phyloP scores from a whole-genome alignment of 1,140 invertebrate genomes.

The Reticulitermes speratus region DNA sequence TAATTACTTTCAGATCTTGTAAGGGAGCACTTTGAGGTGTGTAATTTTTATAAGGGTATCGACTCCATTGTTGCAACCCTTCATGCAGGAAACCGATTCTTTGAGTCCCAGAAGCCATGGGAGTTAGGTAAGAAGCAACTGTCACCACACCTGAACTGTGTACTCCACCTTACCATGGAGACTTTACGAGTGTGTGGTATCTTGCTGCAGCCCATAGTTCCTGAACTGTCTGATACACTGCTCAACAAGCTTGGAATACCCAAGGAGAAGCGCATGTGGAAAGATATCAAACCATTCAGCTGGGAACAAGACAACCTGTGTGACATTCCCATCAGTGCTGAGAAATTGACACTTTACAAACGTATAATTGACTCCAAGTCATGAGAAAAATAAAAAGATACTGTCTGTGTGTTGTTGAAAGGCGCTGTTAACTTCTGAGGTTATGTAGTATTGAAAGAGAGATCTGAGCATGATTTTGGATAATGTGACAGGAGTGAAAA shows the following conservation, averaged over 20 bases:
- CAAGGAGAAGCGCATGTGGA: conserved; percentile 53
- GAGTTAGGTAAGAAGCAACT: conserved; percentile 61
- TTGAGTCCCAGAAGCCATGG: conserved; percentile 87
- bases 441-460: no score
- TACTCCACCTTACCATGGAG: conserved; percentile 83
- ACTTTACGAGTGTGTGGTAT: conserved; percentile 74
- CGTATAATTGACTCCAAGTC: conserved; percentile 37
- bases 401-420: no score
- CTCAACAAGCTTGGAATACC: conserved; percentile 66
- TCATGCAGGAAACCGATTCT: conserved; percentile 79
- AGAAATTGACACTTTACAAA: conserved; percentile 44
- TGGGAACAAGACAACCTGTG: conserved; percentile 8
- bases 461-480: no score
- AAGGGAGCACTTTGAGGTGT: conserved; percentile 66
- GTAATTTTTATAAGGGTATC: conserved; percentile 81
- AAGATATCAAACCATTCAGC: conserved; percentile 46
- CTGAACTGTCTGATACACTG: conserved; percentile 62
- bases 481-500: no score
- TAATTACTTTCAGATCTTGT: conserved; percentile 52
- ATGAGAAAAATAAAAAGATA: no score
- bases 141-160: conserved; percentile 60
- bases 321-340: conserved; percentile 37
- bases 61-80: conserved; percentile 73
- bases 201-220: conserved; percentile 82
- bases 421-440: no score